Percentiles rank a stretch among this genome's conserved stretches.
phyloP scores from a whole-genome alignment of 2,888 invertebrate species.

The Heliconius charithonia region DNA sequence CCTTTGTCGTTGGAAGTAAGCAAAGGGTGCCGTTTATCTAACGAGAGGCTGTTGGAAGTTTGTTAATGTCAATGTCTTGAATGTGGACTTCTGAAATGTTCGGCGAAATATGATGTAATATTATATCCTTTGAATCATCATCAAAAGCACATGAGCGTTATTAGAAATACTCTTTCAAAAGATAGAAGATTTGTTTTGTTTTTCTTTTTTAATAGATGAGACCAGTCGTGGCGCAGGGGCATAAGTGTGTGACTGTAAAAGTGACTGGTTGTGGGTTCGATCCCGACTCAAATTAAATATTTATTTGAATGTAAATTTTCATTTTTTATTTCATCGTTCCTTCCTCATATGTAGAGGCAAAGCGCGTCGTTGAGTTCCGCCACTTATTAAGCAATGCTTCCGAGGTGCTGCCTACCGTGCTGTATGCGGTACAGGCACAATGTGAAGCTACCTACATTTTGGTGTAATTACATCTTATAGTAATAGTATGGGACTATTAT shows the following conservation, averaged over 20 bases:
- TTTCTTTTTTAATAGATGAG: not conserved
- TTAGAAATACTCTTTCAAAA: not conserved
- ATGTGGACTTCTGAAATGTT: conserved; percentile 28
- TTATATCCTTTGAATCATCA: conserved; percentile 7
- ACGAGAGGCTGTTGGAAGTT: conserved; percentile 50
- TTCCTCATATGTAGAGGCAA: too few species aligned
- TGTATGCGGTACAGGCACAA: too few species aligned
- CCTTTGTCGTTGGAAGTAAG: conserved; percentile 60
- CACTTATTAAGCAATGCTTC: too few species aligned
- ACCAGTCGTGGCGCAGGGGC: too few species aligned
- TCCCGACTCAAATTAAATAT: too few species aligned
- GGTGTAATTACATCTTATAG: not conserved
- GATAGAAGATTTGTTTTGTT: not conserved
- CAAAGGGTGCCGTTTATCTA: conserved; percentile 48
- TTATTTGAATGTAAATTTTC: too few species aligned
- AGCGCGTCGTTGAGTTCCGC: too few species aligned
- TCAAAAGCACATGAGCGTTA: conserved; percentile 1
- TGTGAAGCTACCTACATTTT: too few species aligned
- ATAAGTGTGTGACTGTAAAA: too few species aligned
- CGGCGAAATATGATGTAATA: conserved; percentile 28
- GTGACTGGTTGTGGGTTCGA: too few species aligned
- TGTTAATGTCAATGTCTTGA: conserved; percentile 42
- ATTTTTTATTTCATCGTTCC: too few species aligned
- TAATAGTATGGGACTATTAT: not conserved
- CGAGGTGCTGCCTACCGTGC: too few species aligned